A percentile compares a stretch with the other conserved stretches of the same genome.
Conservation (phyloP, 2,888 invertebrate genomes). For the Mesorhabditis belari region DNA sequence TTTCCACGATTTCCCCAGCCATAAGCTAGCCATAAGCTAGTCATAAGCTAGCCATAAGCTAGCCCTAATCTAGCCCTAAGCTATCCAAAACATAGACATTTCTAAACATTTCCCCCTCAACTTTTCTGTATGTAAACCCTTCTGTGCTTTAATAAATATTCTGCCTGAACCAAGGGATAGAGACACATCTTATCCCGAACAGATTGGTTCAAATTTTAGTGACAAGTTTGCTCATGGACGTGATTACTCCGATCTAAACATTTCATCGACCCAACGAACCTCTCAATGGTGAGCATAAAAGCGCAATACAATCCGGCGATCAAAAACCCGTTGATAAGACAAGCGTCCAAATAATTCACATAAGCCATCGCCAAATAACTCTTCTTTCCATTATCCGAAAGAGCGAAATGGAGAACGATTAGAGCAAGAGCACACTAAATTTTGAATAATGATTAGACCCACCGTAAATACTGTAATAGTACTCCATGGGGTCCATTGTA, state of each 20-base stretch:
- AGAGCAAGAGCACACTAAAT: background rate
- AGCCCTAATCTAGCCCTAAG: too few species aligned
- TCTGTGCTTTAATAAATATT: too few species aligned
- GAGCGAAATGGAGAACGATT: slow-evolving; percentile 11
- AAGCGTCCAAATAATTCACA: slow-evolving; percentile 67
- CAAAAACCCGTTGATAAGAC: slow-evolving; percentile 66
- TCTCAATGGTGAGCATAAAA: slow-evolving; percentile 47
- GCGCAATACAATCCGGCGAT: slow-evolving; percentile 50
- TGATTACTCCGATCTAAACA: background rate
- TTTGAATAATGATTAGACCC: background rate
- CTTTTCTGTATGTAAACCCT: too few species aligned
- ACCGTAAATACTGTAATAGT: too few species aligned
- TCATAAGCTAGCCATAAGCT: too few species aligned
- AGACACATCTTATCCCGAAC: too few species aligned
- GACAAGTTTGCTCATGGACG: background rate
- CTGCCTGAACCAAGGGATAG: too few species aligned
- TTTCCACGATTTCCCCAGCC: too few species aligned
- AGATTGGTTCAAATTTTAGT: background rate
- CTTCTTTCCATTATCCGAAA: slow-evolving; percentile 7
- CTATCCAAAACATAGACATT: too few species aligned
- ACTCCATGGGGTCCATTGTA: too few species aligned
- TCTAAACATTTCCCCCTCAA: too few species aligned
- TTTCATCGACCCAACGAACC: slow-evolving; percentile 16
- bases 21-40: too few species aligned
- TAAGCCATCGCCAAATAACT: slow-evolving; percentile 58